Base-by-base conservation (phyloP, 2,797 vertebrate genomes). In the Cetoscarus ocellatus region DNA sequence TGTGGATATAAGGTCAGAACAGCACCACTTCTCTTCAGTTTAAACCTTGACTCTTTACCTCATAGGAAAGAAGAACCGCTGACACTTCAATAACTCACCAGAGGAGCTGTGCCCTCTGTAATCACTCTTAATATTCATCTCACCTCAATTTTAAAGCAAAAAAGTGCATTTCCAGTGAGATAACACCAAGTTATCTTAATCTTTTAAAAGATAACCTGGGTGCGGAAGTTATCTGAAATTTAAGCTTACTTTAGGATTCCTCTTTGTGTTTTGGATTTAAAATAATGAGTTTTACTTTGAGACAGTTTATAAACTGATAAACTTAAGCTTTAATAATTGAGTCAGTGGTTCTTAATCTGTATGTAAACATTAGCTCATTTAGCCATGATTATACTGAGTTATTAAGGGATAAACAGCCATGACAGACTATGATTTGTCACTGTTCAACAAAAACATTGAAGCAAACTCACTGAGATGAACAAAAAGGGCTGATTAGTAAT, bases 81-180 rank as follows among this genome's bases (percentile, higher is more conserved):
- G 55, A 57, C 52, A 60, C 14, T 27, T 27, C 27, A 27, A 68
- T 40, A 78, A 71, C 58, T 57, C 4, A 59, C 56, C 38, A 52
- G 42, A 17, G 64, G 67, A 50, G 6, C 9, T 43, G 11, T 54
- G 60, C 5, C 36, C 49, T 64, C 34, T 71, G 49, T 60, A 84
- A 87, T 87, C 71, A 80, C 51, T 75, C 10, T 49, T 80, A 65
- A 63, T 60, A 67, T 59, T 50, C 54, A 39, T 61, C 79, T 74
- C 52, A 79, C 53, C 60, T 18, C 42, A 42, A 43, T 55, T 83
- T 70, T 75, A 74, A 81, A 71, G 55, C n/a, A 64, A 67, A 79
- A 77, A 78, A 50, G 43, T 45, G 56, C 55, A 36, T 8, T 67
- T 80, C 71, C 40, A 55, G 42, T 15, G 34, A 53, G 38, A 66